phyloP scores from a whole-genome alignment of 2,797 vertebrate species.

The Gymnopithys bicolor region DNA sequence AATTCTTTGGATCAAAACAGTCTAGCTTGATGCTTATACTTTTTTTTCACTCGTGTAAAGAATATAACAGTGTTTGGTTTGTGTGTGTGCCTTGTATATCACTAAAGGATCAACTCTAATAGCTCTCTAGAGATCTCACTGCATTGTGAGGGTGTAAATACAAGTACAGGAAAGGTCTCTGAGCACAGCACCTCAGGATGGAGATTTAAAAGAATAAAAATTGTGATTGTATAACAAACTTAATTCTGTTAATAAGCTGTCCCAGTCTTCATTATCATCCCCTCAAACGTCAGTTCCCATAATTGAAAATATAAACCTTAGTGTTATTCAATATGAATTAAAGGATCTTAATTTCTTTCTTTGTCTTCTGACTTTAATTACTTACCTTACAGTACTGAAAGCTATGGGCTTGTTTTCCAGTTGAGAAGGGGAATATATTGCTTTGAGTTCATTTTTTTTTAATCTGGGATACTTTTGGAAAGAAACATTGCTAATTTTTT shows the following conservation, averaged over 20 bases:
- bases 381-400: not conserved
- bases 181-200: not conserved
- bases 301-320: not conserved
- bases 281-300: not conserved
- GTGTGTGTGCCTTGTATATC: not conserved
- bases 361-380: not conserved
- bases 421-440: not conserved
- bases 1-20: not conserved
- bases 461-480: not conserved
- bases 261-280: not conserved
- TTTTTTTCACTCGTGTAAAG: not conserved
- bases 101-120: not conserved
- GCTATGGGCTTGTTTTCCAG: not conserved
- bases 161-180: not conserved
- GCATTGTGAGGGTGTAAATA: not conserved
- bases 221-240: not conserved
- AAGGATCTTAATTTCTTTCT: not conserved
- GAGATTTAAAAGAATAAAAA: not conserved
- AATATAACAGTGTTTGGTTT: not conserved
- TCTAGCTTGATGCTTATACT: not conserved
- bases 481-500: not conserved
- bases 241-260: not conserved
- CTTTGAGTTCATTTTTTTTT: not conserved
- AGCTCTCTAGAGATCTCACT: not conserved
- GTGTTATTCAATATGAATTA: not conserved